These are phyloP conservation scores for Ooceraea biroi DNA, from an alignment of 1,140 invertebrate species.

Conservation along the genomic window DNA sequence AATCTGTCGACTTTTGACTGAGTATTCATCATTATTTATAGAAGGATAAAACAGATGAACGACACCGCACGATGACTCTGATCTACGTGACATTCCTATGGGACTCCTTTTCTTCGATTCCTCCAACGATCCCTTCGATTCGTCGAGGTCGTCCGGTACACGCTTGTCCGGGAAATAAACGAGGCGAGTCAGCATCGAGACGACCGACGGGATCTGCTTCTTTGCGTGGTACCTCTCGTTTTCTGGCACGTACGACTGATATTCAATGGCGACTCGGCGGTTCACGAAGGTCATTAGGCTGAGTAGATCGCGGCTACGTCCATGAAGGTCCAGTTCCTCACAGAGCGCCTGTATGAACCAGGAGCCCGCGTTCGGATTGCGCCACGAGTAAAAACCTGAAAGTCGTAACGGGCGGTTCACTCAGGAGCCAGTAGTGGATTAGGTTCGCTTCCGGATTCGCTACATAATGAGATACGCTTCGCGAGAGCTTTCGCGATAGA, in stretches of 20 bases:
- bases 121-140: too few relatives aligned
- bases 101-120: too few relatives aligned
- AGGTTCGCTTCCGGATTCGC: not conserved
- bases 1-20: slow-evolving; percentile 17
- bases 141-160: not conserved
- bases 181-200: slow-evolving; percentile 90
- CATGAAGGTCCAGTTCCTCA: slow-evolving; percentile 86
- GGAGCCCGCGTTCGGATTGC: slow-evolving; percentile 89
- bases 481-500: not conserved
- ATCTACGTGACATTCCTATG: too few relatives aligned
- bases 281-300: slow-evolving; percentile 90
- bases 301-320: slow-evolving; percentile 87
- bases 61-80: too few relatives aligned
- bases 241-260: slow-evolving; percentile 87
- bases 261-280: slow-evolving; percentile 88
- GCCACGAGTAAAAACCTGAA: slow-evolving; percentile 90
- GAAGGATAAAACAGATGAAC: too few relatives aligned
- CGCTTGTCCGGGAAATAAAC: slow-evolving; percentile 77
- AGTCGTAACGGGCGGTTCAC: slow-evolving; percentile 55
- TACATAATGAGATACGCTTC: slow-evolving; percentile 49
- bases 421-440: slow-evolving; percentile 29
- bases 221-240: slow-evolving; percentile 88
- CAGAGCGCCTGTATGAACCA: slow-evolving; percentile 93
- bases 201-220: slow-evolving; percentile 91
- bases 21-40: slow-evolving; percentile 7